Conservation (phyloP, 1,140 invertebrate species). For the Nebria ingens region DNA sequence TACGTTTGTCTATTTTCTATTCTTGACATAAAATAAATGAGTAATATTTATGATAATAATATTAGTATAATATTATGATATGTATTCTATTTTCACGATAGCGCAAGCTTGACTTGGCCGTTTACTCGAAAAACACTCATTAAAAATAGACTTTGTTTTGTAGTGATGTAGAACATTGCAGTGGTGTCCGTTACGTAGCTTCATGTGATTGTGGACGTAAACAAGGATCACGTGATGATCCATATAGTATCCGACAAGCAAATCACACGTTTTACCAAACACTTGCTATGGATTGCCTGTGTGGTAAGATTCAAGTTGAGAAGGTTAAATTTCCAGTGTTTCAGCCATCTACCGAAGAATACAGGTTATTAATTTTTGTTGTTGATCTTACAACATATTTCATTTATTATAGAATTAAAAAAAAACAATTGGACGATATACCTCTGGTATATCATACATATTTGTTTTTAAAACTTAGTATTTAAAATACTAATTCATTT, state of each 20-base stretch:
- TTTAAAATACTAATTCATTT: neutral
- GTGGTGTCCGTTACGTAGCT: conserved; percentile 66
- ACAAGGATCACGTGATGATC: conserved; percentile 77
- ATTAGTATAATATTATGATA: too few relatives aligned
- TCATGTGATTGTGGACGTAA: conserved; percentile 86
- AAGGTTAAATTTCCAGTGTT: conserved; percentile 71
- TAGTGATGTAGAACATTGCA: conserved; percentile 56
- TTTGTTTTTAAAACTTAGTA: neutral
- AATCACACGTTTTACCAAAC: conserved; percentile 80
- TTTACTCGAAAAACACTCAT: conserved; percentile 8
- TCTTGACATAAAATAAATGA: too few relatives aligned
- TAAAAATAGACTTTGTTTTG: conserved; percentile 7
- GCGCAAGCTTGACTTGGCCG: too few relatives aligned
- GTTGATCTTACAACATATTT: neutral
- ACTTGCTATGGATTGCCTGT: conserved; percentile 65
- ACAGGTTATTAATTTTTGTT: conserved; percentile 12
- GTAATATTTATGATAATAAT: too few relatives aligned
- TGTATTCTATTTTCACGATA: too few relatives aligned
- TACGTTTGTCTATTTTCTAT: too few relatives aligned
- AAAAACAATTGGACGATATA: neutral
- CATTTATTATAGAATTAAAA: neutral
- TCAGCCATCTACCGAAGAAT: conserved; percentile 64
- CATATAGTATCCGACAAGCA: conserved; percentile 72
- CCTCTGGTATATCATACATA: too few relatives aligned
- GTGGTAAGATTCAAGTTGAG: conserved; percentile 48